A percentile compares a stretch with the other conserved stretches of the same genome.
Evolutionary conservation across 2,113 vertebrate species (phyloP).

Genomic region (Callocephalon fimbriatum): DNA sequence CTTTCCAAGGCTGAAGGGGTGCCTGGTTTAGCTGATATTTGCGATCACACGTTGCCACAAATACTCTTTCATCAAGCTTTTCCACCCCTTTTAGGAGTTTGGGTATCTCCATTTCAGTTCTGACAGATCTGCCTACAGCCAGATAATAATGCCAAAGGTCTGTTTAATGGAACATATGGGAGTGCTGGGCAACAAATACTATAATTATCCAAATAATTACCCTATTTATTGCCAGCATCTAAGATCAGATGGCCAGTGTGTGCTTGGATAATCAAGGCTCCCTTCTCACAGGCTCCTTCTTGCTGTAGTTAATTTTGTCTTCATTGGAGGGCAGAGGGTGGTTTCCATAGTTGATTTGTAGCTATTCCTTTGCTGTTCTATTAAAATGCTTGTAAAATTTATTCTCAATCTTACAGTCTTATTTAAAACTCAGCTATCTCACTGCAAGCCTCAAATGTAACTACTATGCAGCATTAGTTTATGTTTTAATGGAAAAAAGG

Average conservation of each 20-base stretch:
- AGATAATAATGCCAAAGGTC: background rate
- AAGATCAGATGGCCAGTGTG: conserved; percentile 13
- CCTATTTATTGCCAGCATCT: background rate
- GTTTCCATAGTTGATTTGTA: background rate
- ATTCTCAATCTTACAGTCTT: background rate
- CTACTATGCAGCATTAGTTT: background rate
- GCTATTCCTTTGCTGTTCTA: background rate
- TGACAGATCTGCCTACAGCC: background rate
- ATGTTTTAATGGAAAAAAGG: background rate
- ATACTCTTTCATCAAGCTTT: background rate
- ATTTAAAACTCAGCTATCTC: background rate
- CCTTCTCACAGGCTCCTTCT: background rate
- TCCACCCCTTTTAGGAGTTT: background rate
- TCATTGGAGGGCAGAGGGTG: background rate
- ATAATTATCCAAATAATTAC: conserved; percentile 49
- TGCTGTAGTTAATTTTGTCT: background rate
- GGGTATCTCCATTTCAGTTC: background rate
- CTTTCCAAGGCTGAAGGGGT: background rate
- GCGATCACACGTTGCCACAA: background rate
- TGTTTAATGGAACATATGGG: conserved; percentile 20
- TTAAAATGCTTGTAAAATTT: background rate
- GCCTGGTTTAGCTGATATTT: background rate
- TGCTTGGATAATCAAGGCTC: conserved; percentile 21
- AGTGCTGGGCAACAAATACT: background rate
- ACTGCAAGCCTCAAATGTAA: background rate